Evolutionary conservation across 1,140 invertebrate genomes (phyloP).

Genomic region (Heliconius hewitsoni): DNA sequence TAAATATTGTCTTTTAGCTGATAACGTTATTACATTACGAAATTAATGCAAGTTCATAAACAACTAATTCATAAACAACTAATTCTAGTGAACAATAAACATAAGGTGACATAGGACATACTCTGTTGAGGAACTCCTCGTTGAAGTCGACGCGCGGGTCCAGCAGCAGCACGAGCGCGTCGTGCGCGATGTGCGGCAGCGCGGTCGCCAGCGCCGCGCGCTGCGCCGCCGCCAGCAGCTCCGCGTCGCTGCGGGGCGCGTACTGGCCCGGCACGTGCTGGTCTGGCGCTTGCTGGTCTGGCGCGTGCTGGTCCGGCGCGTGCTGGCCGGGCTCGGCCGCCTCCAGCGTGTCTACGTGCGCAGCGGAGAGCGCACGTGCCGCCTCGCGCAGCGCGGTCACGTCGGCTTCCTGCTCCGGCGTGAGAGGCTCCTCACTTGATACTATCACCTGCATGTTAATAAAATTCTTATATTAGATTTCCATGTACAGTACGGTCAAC

Average conservation of each 20-base stretch:
- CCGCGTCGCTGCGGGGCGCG: slow-evolving; percentile 40
- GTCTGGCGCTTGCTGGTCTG: slow-evolving; percentile 31
- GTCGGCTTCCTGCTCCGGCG: slow-evolving; percentile 48
- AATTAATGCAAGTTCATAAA: too few species aligned
- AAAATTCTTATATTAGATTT: background rate
- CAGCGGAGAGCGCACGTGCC: slow-evolving; percentile 20
- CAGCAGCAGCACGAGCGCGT: slow-evolving; percentile 89
- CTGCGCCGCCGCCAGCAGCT: slow-evolving; percentile 47
- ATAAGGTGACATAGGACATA: slow-evolving; percentile 49
- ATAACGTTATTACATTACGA: too few species aligned
- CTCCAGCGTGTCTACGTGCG: slow-evolving; percentile 29
- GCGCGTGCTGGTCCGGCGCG: slow-evolving; percentile 22
- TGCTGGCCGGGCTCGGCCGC: slow-evolving; percentile 36
- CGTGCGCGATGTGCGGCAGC: slow-evolving; percentile 89
- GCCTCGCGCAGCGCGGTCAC: slow-evolving; percentile 85
- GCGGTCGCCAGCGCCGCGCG: slow-evolving; percentile 93
- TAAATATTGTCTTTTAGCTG: too few species aligned
- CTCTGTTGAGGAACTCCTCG: slow-evolving; percentile 91
- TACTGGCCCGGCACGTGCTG: slow-evolving; percentile 17
- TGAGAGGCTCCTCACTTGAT: background rate
- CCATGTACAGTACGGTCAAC: too few species aligned
- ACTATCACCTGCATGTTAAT: slow-evolving; percentile 22
- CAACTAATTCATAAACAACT: too few species aligned
- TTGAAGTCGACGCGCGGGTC: slow-evolving; percentile 79
- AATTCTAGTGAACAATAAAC: too few species aligned